These are phyloP conservation scores for Aleiodes leptofemur DNA, from an alignment of 2,888 invertebrate genomes.

Conservation along the genomic window DNA sequence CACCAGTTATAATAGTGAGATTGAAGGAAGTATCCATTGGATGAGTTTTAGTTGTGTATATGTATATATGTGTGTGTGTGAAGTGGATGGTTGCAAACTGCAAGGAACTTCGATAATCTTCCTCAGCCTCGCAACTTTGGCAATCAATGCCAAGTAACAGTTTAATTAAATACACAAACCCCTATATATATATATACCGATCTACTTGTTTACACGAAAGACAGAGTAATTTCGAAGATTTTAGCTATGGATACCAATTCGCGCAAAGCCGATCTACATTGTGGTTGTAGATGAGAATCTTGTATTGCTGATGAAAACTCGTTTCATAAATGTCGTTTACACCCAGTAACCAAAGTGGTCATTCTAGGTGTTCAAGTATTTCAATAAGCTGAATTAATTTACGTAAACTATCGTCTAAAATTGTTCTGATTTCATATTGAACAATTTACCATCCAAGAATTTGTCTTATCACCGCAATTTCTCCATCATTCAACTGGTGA, in stretches of 20 bases:
- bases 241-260: neutral
- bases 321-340: constrained; percentile 24
- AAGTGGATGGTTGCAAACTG: neutral
- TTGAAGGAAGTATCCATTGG: constrained; percentile 16
- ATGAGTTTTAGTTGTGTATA: neutral
- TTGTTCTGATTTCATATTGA: neutral
- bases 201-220: constrained; percentile 21
- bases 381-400: constrained; percentile 10
- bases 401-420: too few species aligned
- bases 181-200: constrained; percentile 65
- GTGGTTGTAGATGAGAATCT: constrained; percentile 9
- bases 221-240: constrained; percentile 11
- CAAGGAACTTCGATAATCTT: constrained; percentile 46
- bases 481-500: constrained; percentile 1
- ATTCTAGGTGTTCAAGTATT: constrained; percentile 12
- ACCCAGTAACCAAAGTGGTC: neutral
- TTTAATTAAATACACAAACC: constrained; percentile 74
- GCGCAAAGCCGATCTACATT: constrained; percentile 24
- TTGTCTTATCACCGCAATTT: too few species aligned
- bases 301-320: constrained; percentile 5
- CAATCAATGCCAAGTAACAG: constrained; percentile 74
- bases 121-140: constrained; percentile 64
- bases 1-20: constrained; percentile 13
- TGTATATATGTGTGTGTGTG: neutral
- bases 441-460: neutral